Evolutionary conservation across 2,113 vertebrate species (phyloP).

Genomic region (Festucalex cinctus): DNA sequence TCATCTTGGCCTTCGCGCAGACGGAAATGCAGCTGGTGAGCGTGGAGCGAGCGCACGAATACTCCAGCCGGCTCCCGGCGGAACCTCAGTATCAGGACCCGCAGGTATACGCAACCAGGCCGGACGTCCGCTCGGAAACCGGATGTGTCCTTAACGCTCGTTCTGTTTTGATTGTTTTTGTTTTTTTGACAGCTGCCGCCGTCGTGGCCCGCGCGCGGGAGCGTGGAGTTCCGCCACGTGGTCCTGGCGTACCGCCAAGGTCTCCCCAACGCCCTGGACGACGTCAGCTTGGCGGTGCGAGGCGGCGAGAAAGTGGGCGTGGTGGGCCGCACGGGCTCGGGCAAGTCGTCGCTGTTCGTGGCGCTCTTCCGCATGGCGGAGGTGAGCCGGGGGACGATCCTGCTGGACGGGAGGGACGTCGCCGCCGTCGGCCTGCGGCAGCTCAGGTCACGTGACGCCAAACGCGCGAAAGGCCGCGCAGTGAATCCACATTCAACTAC

Average conservation of each 20-base stretch:
- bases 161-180: no score
- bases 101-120: constrained; percentile 63
- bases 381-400: constrained; percentile 80
- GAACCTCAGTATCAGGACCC: constrained; percentile 74
- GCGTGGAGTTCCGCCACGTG: constrained; percentile 80
- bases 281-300: constrained; percentile 78
- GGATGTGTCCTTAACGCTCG: background rate
- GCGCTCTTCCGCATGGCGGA: constrained; percentile 93
- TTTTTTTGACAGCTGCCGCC: constrained; percentile 69
- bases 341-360: constrained; percentile 90
- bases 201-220: constrained; percentile 81
- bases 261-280: constrained; percentile 86
- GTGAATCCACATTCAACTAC: no score
- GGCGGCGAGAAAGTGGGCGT: constrained; percentile 91
- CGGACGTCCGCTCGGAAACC: no score
- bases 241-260: constrained; percentile 80
- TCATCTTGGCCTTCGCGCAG: constrained; percentile 88
- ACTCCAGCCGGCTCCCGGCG: constrained; percentile 77
- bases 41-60: constrained; percentile 90
- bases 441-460: no score
- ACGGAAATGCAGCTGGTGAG: constrained; percentile 95
- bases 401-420: constrained; percentile 83
- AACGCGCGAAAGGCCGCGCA: no score
- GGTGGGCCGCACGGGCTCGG: constrained; percentile 92
- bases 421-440: constrained; percentile 76